Percentiles rank a stretch among this genome's conserved stretches.
Evolutionary conservation across 2,797 vertebrate species (phyloP).

Genomic region (Gobio occitaniae): DNA sequence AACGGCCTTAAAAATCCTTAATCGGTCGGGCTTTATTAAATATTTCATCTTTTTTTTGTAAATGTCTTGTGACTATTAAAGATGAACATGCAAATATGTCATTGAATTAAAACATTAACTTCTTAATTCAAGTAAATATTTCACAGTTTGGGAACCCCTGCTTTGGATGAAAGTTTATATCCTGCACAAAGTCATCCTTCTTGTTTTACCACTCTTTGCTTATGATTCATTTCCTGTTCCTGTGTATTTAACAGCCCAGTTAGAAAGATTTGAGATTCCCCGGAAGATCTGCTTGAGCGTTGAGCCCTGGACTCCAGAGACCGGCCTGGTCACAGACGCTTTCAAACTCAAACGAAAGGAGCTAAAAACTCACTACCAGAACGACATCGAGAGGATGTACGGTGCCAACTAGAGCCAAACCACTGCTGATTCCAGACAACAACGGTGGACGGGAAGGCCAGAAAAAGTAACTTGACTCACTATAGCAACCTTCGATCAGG

Average conservation of each 20-base stretch:
- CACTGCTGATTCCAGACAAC: not conserved
- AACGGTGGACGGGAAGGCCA: not conserved
- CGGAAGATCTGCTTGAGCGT: slow-evolving; percentile 89
- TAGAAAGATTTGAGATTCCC: slow-evolving; percentile 94
- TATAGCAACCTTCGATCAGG: slow-evolving; percentile 20
- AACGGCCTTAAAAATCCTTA: too few species aligned
- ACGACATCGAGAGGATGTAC: slow-evolving; percentile 93
- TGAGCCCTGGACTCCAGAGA: slow-evolving; percentile 95
- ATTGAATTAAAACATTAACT: not conserved
- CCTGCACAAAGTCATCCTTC: not conserved
- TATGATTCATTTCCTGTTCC: slow-evolving; percentile 19
- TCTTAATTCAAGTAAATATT: not conserved
- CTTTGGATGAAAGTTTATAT: not conserved
- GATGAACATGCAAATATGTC: not conserved
- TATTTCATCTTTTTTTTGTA: too few species aligned
- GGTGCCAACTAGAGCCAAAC: slow-evolving; percentile 78
- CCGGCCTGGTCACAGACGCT: slow-evolving; percentile 92
- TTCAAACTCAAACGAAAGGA: slow-evolving; percentile 96
- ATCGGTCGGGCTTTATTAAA: too few species aligned
- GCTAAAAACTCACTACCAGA: slow-evolving; percentile 88
- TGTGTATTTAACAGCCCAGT: slow-evolving; percentile 77
- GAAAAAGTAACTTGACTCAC: not conserved
- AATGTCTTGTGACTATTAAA: too few species aligned
- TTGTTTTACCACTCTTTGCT: not conserved
- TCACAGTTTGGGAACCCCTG: not conserved